phyloP scores from a whole-genome alignment of 1,140 invertebrate species.

The Sarcophaga peregrina region DNA sequence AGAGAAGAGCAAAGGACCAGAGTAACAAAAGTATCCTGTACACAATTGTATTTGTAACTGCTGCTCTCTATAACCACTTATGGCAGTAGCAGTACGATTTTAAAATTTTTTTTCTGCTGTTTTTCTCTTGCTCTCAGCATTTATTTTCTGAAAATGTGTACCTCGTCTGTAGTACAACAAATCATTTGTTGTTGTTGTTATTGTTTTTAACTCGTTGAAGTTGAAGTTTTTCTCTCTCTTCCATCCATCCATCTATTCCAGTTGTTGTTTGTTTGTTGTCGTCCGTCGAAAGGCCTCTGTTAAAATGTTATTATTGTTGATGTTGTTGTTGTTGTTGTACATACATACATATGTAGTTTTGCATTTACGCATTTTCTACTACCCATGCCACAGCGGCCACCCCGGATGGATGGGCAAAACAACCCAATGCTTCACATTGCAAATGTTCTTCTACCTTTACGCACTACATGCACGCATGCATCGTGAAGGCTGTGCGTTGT shows the following conservation, averaged over 20 bases:
- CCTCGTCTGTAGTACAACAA: neutral
- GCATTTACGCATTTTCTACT: conserved; percentile 19
- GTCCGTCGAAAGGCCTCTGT: neutral
- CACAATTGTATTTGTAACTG: neutral
- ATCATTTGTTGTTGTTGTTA: neutral
- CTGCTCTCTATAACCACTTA: neutral
- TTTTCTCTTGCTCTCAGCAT: neutral
- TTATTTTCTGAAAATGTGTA: too few relatives aligned
- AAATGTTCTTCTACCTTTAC: conserved; percentile 29
- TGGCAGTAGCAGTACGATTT: neutral
- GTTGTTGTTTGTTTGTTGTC: neutral
- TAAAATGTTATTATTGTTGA: neutral
- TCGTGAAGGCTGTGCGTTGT: neutral
- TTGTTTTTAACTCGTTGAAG: neutral
- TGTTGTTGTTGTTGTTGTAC: conserved; percentile 27
- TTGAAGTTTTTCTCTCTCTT: conserved; percentile 28
- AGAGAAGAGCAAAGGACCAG: neutral
- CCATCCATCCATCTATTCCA: neutral
- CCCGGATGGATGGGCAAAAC: neutral
- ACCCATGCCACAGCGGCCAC: neutral
- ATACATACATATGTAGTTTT: conserved; percentile 29
- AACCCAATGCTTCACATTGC: neutral
- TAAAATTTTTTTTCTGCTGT: neutral
- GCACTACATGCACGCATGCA: conserved; percentile 2
- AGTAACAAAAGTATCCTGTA: conserved; percentile 10